Evolutionary conservation across 2,797 vertebrate species (phyloP).

Genomic region (Otus scops): DNA sequence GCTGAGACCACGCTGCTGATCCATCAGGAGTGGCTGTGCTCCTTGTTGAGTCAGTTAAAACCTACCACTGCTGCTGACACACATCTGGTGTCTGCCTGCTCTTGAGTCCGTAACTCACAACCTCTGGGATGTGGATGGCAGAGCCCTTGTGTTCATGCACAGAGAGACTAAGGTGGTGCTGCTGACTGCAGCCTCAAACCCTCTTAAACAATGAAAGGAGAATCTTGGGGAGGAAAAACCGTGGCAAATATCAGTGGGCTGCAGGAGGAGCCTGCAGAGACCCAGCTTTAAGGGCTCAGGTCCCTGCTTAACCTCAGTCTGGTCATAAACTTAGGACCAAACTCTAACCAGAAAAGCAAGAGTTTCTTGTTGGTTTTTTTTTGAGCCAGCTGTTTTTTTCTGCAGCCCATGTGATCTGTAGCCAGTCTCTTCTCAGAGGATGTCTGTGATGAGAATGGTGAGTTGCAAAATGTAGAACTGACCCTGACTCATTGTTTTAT

Average conservation of each 20-base stretch:
- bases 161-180: neutral
- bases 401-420: neutral
- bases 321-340: neutral
- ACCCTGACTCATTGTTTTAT: slow-evolving; percentile 56
- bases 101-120: accelerated
- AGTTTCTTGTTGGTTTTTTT: neutral
- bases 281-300: neutral
- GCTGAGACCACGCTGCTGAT: neutral
- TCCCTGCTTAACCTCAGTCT: neutral
- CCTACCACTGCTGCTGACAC: accelerated
- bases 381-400: neutral
- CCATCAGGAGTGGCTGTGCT: neutral
- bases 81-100: neutral
- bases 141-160: neutral
- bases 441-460: neutral
- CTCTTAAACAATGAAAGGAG: neutral
- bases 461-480: slow-evolving; percentile 38
- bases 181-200: neutral
- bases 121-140: neutral
- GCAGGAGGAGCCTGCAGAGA: neutral
- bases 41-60: neutral
- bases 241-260: neutral
- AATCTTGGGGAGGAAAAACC: neutral
- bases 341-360: neutral
- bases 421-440: neutral